phyloP scores from a whole-genome alignment of 2,113 vertebrate species.

The Daubentonia madagascariensis region DNA sequence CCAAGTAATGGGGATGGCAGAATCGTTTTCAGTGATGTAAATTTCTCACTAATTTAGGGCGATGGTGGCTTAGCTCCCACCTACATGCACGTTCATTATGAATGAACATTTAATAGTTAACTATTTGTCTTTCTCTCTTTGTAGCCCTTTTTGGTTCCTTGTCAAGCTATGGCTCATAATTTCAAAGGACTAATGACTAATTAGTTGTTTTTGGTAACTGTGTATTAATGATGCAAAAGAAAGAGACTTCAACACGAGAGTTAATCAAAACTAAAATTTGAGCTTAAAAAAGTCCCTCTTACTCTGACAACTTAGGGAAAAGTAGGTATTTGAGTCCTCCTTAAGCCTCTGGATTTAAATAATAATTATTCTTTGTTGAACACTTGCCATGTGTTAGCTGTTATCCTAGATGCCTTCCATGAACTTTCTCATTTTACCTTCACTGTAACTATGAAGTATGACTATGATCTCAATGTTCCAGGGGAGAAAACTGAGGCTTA shows the following conservation, averaged over 20 bases:
- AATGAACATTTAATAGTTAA: slow-evolving; percentile 35
- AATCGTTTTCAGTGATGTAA: slow-evolving; percentile 15
- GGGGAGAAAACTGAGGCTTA: background rate
- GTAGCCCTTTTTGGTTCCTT: background rate
- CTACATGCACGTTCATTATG: background rate
- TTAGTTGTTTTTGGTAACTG: background rate
- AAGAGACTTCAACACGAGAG: background rate
- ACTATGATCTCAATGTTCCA: background rate
- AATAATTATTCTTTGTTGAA: background rate
- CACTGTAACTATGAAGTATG: background rate
- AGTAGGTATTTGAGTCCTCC: background rate
- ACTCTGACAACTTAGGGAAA: background rate
- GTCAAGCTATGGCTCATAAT: background rate
- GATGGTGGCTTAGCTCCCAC: slow-evolving; percentile 26
- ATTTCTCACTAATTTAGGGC: slow-evolving; percentile 64
- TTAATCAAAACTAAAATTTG: background rate
- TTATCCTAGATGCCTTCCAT: background rate
- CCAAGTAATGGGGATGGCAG: slow-evolving; percentile 26
- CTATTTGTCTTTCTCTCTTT: background rate
- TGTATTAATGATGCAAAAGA: background rate
- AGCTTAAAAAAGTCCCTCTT: background rate
- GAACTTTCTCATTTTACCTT: background rate
- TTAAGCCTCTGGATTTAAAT: background rate
- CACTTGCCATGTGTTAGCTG: background rate
- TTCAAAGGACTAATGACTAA: slow-evolving; percentile 13